Conservation (phyloP, 2,113 vertebrate genomes). For the Chinchilla lanigera region DNA sequence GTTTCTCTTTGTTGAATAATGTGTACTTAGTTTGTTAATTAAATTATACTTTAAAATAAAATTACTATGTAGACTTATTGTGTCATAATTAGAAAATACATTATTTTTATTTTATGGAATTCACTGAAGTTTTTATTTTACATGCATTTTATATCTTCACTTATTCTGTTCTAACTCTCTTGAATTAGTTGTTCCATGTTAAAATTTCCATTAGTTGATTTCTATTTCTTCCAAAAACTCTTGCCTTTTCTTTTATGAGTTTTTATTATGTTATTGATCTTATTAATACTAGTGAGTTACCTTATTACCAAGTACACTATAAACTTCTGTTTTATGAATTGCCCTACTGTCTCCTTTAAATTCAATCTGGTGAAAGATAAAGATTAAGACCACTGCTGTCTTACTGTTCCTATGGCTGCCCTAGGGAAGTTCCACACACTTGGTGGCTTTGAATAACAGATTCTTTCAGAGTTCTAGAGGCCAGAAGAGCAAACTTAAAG, state of each 20-base stretch:
- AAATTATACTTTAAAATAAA: background rate
- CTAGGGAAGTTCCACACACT: background rate
- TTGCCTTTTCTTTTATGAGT: background rate
- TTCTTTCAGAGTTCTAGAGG: background rate
- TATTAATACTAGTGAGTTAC: background rate
- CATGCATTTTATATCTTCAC: background rate
- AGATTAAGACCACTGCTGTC: background rate
- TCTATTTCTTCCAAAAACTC: background rate
- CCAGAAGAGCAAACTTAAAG: background rate
- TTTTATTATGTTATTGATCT: background rate
- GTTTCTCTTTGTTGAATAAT: background rate
- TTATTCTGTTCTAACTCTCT: background rate
- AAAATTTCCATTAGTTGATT: conserved; percentile 2
- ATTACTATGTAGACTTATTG: background rate
- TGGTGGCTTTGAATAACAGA: background rate
- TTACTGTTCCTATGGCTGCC: background rate
- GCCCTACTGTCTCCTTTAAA: background rate
- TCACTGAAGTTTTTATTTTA: background rate
- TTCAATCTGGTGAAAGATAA: background rate
- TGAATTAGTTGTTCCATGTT: background rate
- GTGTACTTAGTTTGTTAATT: background rate
- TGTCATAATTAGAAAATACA: background rate
- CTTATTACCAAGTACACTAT: background rate
- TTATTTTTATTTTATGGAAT: background rate
- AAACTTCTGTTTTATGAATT: background rate